These are phyloP conservation scores for Sinocyclocheilus rhinocerous DNA, from an alignment of 2,113 vertebrate species.

Conservation along the genomic window DNA sequence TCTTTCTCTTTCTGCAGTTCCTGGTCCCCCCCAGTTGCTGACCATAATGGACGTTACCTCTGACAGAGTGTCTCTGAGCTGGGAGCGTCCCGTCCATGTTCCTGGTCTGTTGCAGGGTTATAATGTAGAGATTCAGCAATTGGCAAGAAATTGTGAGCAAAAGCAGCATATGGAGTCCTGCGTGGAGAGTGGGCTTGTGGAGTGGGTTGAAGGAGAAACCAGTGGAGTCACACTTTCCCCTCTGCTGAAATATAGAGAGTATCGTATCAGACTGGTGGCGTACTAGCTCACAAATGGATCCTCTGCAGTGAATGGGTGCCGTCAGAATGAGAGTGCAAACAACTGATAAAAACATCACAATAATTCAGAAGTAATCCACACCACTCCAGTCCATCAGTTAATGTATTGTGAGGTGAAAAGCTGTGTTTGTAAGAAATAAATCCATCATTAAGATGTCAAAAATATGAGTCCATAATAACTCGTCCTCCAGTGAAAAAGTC, in stretches of 20 bases:
- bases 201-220: conserved; percentile 71
- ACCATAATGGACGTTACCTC: conserved; percentile 79
- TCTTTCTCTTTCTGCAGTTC: conserved; percentile 74
- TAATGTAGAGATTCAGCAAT: conserved; percentile 81
- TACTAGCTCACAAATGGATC: too few relatives aligned
- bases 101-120: conserved; percentile 88
- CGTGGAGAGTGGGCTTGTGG: conserved; percentile 74
- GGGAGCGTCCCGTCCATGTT: conserved; percentile 81
- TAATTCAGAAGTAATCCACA: too few relatives aligned
- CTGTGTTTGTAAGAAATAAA: too few relatives aligned
- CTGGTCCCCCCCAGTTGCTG: conserved; percentile 83
- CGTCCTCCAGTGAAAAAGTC: too few relatives aligned
- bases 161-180: conserved; percentile 72
- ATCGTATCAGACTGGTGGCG: conserved; percentile 88
- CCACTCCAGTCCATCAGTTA: too few relatives aligned
- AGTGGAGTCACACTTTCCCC: conserved; percentile 77
- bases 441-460: too few relatives aligned
- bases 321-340: too few relatives aligned
- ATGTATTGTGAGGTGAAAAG: too few relatives aligned
- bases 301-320: too few relatives aligned
- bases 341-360: too few relatives aligned
- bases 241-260: conserved; percentile 87
- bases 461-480: too few relatives aligned
- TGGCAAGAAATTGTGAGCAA: conserved; percentile 84
- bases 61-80: conserved; percentile 84